Percentiles rank a stretch among this genome's conserved stretches.
Evolutionary conservation across 2,797 vertebrate genomes (phyloP).

Genomic region (Podargus strigoides): DNA sequence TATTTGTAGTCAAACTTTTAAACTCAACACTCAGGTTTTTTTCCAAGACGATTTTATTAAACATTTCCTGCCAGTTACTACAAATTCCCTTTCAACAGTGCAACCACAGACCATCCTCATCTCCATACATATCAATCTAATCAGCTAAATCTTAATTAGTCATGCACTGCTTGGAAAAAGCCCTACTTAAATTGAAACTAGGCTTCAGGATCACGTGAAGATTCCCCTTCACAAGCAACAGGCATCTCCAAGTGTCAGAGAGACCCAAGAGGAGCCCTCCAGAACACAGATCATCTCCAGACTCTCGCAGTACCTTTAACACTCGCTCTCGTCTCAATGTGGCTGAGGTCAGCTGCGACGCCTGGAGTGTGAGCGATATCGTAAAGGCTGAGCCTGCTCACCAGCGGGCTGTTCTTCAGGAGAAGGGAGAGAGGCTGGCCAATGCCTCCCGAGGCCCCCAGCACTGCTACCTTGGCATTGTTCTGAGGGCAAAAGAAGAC

Average conservation of each 20-base stretch:
- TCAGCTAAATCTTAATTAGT: background rate
- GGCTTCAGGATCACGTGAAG: background rate
- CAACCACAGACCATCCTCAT: background rate
- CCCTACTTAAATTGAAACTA: background rate
- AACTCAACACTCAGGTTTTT: background rate
- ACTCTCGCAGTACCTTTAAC: conserved; percentile 80
- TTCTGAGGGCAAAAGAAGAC: conserved; percentile 62
- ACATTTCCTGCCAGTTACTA: background rate
- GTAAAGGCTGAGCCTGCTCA: conserved; percentile 88
- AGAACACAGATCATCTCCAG: rapidly evolving
- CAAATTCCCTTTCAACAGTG: background rate
- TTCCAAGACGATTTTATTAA: background rate
- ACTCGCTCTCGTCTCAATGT: conserved; percentile 90
- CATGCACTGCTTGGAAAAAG: background rate
- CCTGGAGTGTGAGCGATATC: conserved; percentile 95
- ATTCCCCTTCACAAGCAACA: rapidly evolving
- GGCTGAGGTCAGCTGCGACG: conserved; percentile 93
- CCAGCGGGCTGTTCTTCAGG: conserved; percentile 94
- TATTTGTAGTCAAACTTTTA: background rate
- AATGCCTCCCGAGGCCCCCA: conserved; percentile 94
- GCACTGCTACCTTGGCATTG: conserved; percentile 91
- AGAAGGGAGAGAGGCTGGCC: conserved; percentile 96
- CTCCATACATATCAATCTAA: background rate
- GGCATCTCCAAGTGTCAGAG: background rate
- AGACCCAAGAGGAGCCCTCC: rapidly evolving